phyloP scores from a whole-genome alignment of 2,888 invertebrate species.

The Xiphydria camelus region DNA sequence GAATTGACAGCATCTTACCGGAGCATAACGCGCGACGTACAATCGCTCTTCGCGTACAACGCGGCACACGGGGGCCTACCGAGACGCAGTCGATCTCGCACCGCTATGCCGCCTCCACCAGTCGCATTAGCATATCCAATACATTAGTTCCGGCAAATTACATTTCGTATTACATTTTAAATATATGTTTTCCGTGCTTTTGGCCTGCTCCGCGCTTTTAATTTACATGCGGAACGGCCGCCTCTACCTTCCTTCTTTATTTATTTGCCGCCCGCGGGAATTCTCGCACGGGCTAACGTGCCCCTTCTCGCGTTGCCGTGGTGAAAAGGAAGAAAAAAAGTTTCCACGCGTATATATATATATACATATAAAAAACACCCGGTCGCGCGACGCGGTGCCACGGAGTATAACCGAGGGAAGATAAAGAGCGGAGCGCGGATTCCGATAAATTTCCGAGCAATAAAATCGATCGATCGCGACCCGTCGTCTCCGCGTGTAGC shows the following conservation, averaged over 20 bases:
- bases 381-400: too few relatives aligned
- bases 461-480: too few relatives aligned
- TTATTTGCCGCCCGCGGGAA: constrained; percentile 3
- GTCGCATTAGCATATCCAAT: constrained; percentile 17
- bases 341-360: too few relatives aligned
- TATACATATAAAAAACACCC: too few relatives aligned
- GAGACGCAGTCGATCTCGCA: background rate
- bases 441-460: too few relatives aligned
- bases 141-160: constrained; percentile 19
- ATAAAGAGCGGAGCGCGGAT: too few relatives aligned
- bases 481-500: too few relatives aligned
- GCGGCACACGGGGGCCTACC: background rate
- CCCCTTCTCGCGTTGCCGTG: background rate
- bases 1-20: constrained; percentile 1
- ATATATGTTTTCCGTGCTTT: constrained; percentile 15
- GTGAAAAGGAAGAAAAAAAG: too few relatives aligned
- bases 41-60: too few relatives aligned
- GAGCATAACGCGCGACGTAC: background rate
- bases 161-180: constrained; percentile 18
- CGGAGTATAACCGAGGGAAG: too few relatives aligned
- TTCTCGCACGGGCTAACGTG: background rate
- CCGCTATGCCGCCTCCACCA: constrained; percentile 1
- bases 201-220: constrained; percentile 6
- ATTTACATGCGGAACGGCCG: constrained; percentile 6
- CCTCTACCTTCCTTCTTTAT: background rate